Base-by-base conservation (phyloP, 1,140 invertebrate genomes). In the Archivesica marissinica region DNA sequence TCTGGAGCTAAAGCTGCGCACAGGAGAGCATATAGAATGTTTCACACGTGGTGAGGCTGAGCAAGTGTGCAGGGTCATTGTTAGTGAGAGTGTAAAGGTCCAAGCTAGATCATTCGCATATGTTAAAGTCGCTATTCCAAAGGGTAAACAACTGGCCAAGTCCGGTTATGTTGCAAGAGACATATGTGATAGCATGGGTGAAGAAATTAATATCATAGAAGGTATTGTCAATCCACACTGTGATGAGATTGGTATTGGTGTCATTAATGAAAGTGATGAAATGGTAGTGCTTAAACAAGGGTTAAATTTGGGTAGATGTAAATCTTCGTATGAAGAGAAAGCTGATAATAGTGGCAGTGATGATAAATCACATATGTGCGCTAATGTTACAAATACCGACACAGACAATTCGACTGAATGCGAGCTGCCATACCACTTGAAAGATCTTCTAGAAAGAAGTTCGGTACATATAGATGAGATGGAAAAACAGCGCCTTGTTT, bases 351-450 rank as follows among this genome's bases (percentile, higher is more conserved):
- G n/a, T n/a, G n/a, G n/a, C n/a, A n/a, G n/a, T n/a, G n/a, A n/a
- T n/a, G n/a, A n/a, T n/a, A n/a, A n/a, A n/a, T n/a, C n/a, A n/a
- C n/a, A n/a, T n/a, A n/a, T n/a, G n/a, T n/a, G n/a, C n/a, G n/a
- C n/a, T n/a, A n/a, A n/a, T n/a, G n/a, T n/a, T n/a, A n/a, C n/a
- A n/a, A n/a, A n/a, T n/a, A n/a, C n/a, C n/a, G n/a, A n/a, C n/a
- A n/a, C n/a, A n/a, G n/a, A n/a, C n/a, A n/a, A n/a, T n/a, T n/a
- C n/a, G n/a, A n/a, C n/a, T n/a, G n/a, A n/a, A n/a, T n/a, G n/a
- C n/a, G 59, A 44, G 1, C 30, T 64, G 41, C 86, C 86, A 38
- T 35, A 79, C 25, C 64, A 80, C 25, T 25, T 87, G 11, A 35
- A 38, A 44, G 56, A 79, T 0, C 15, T 80, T 13, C 68, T 9